Evolutionary conservation across 2,888 invertebrate species (phyloP).

Genomic region (Papilio protenor): DNA sequence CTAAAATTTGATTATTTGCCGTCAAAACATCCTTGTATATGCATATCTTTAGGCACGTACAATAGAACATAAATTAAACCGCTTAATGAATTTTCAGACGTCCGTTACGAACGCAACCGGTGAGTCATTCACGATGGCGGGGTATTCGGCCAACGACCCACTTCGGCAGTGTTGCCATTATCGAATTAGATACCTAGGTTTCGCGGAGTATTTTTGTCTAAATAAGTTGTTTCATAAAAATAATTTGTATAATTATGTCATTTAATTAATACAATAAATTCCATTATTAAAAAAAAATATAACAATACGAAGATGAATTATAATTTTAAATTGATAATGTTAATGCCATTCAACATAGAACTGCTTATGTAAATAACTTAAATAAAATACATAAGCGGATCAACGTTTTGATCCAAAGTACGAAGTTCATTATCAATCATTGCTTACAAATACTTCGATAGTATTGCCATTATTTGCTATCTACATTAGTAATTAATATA

Average conservation of each 20-base stretch:
- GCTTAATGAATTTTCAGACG: constrained; percentile 57
- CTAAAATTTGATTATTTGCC: constrained; percentile 8
- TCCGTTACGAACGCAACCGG: constrained; percentile 62
- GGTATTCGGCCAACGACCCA: constrained; percentile 81
- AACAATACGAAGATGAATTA: neutral
- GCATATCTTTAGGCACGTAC: constrained; percentile 49
- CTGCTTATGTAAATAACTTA: neutral
- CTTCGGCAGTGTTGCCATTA: constrained; percentile 59
- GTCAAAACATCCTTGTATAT: constrained; percentile 1
- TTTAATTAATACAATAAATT: neutral
- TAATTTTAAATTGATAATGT: neutral
- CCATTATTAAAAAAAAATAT: neutral
- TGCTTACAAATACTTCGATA: neutral
- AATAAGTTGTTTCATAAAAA: neutral
- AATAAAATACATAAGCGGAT: neutral
- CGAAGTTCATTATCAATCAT: neutral
- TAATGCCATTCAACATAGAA: neutral
- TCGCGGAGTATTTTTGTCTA: neutral
- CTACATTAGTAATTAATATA: neutral
- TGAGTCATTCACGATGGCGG: constrained; percentile 71
- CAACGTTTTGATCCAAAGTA: neutral
- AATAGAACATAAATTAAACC: constrained; percentile 49
- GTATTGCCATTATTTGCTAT: neutral
- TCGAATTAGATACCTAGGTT: neutral
- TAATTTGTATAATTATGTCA: neutral